phyloP scores from a whole-genome alignment of 2,797 vertebrate species.

The Takifugu ocellatus region DNA sequence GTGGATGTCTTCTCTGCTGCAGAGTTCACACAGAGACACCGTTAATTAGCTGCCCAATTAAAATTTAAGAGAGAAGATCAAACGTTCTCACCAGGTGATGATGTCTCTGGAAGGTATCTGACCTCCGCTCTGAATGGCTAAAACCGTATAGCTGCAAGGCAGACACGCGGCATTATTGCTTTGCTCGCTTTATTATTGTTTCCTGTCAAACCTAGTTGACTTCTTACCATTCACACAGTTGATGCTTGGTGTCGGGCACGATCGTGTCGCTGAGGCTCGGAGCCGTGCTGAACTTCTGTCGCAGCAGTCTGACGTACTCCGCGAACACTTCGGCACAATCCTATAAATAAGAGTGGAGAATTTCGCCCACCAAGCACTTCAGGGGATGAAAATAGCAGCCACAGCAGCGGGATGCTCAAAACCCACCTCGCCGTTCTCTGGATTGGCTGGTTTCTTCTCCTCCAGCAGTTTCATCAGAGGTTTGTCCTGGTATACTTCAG shows the following conservation, averaged over 20 bases:
- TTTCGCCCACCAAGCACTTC: not conserved
- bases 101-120: conserved; percentile 67
- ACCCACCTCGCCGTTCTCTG: conserved; percentile 81
- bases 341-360: conserved; percentile 56
- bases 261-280: conserved; percentile 64
- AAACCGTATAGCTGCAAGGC: conserved; percentile 82
- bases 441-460: conserved; percentile 80
- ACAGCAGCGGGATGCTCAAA: not conserved
- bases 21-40: conserved; percentile 15
- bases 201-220: too few relatives aligned
- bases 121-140: conserved; percentile 77
- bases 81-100: conserved; percentile 71
- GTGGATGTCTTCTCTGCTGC: conserved; percentile 87
- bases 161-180: conserved; percentile 1
- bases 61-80: not conserved
- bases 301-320: conserved; percentile 83
- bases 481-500: conserved; percentile 94
- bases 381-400: not conserved
- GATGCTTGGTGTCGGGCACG: conserved; percentile 83
- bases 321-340: conserved; percentile 85
- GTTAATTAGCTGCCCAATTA: not conserved
- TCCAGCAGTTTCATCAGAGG: conserved; percentile 76
- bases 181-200: too few relatives aligned
- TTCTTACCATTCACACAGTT: conserved; percentile 84
- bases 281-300: conserved; percentile 86